Percentiles rank a stretch among this genome's conserved stretches.
Evolutionary conservation across 2,113 vertebrate genomes (phyloP).

Genomic region (Solea senegalensis): DNA sequence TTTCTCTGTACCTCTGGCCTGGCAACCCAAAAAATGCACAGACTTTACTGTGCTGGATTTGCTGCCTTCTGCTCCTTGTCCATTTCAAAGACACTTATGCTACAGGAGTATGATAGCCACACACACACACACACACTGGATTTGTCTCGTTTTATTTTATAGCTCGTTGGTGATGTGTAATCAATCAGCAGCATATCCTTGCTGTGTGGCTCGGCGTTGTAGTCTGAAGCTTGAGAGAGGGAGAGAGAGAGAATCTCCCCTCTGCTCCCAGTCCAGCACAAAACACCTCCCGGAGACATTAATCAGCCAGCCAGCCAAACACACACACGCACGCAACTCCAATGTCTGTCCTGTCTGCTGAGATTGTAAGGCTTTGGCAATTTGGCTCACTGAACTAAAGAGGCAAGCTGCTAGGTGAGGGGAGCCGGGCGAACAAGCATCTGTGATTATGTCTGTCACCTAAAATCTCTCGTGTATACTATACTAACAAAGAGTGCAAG

Average conservation of each 20-base stretch:
- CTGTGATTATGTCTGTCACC: slow-evolving; percentile 74
- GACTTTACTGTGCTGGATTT: slow-evolving; percentile 48
- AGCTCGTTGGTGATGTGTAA: slow-evolving; percentile 70
- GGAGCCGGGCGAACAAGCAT: slow-evolving; percentile 70
- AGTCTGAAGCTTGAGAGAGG: slow-evolving; percentile 54
- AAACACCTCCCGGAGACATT: slow-evolving; percentile 72
- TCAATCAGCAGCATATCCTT: slow-evolving; percentile 68
- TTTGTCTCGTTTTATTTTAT: slow-evolving; percentile 70
- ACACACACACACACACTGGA: slow-evolving; percentile 39
- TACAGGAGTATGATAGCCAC: slow-evolving; percentile 33
- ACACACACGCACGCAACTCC: slow-evolving; percentile 24
- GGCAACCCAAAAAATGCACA: slow-evolving; percentile 28
- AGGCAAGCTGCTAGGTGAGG: slow-evolving; percentile 76
- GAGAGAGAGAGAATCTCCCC: slow-evolving; percentile 42
- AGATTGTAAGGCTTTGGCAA: slow-evolving; percentile 70
- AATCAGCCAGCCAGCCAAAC: slow-evolving; percentile 60
- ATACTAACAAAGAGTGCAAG: slow-evolving; percentile 30
- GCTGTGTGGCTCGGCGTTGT: slow-evolving; percentile 66
- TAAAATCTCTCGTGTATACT: slow-evolving; percentile 55
- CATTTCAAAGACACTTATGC: slow-evolving; percentile 33
- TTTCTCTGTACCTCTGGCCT: slow-evolving; percentile 48
- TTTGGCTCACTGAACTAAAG: slow-evolving; percentile 70
- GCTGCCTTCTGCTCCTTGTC: slow-evolving; percentile 50
- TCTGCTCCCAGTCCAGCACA: slow-evolving; percentile 65
- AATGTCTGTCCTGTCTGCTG: slow-evolving; percentile 63